A percentile compares a stretch with the other conserved stretches of the same genome.
Conservation (phyloP, 2,888 invertebrate genomes). For the Eilema griseolum region DNA sequence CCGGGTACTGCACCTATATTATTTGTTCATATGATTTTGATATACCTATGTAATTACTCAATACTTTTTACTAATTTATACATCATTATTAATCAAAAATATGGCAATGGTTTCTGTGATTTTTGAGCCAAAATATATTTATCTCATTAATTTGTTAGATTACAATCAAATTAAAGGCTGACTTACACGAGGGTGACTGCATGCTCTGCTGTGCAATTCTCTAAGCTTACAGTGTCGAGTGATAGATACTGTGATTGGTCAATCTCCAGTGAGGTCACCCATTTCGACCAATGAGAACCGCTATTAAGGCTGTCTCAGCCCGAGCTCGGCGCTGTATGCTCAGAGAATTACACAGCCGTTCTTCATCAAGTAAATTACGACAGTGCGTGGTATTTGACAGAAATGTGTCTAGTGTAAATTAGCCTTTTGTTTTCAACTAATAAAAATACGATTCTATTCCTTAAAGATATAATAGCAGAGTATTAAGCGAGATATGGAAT, state of each 20-base stretch:
- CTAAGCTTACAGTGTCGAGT: no score
- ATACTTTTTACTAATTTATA: slow-evolving; percentile 15
- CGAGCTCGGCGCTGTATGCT: no score
- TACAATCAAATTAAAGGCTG: background rate
- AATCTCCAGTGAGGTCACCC: no score
- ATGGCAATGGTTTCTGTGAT: slow-evolving; percentile 35
- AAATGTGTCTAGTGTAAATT: slow-evolving; percentile 11
- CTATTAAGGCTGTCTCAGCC: no score
- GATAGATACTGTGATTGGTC: no score
- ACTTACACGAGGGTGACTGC: background rate
- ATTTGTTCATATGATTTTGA: slow-evolving; percentile 32
- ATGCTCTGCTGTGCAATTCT: background rate
- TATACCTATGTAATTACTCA: slow-evolving; percentile 22
- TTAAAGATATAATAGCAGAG: slow-evolving; percentile 19
- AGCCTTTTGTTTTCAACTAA: slow-evolving; percentile 11
- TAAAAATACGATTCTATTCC: slow-evolving; percentile 27
- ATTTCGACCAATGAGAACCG: no score
- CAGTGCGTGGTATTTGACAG: slow-evolving; percentile 5
- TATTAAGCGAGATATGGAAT: slow-evolving; percentile 20
- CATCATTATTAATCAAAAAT: slow-evolving; percentile 30
- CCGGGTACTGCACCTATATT: background rate
- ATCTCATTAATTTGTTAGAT: slow-evolving; percentile 14
- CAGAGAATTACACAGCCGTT: no score
- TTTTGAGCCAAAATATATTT: slow-evolving; percentile 17
- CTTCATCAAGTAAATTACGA: background rate